These are phyloP conservation scores for Stegophylla sp. DNA, from an alignment of 2,888 invertebrate genomes.

Conservation along the genomic window DNA sequence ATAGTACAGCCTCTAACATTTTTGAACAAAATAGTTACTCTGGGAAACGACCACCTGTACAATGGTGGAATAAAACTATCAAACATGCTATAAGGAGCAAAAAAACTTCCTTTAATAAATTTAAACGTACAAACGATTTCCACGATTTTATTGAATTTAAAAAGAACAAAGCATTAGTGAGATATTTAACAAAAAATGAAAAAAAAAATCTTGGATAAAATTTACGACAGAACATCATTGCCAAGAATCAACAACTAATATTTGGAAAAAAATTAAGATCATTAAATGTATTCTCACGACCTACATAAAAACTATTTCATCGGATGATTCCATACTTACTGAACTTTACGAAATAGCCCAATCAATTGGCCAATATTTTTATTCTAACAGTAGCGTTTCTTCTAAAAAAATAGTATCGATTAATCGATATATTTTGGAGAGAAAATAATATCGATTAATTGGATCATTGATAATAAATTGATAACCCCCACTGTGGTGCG, in stretches of 20 bases:
- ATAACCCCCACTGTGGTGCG: no score
- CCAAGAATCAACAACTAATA: neutral
- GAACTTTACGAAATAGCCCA: no score
- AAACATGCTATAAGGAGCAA: neutral
- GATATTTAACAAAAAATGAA: constrained; percentile 18
- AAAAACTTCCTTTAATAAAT: constrained; percentile 4
- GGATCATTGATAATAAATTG: no score
- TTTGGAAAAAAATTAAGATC: neutral
- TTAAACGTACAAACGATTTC: neutral
- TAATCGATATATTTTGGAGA: no score
- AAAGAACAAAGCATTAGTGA: constrained; percentile 22
- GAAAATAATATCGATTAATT: no score
- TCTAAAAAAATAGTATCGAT: no score
- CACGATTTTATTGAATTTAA: constrained; percentile 13
- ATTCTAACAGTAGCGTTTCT: no score
- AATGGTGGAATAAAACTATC: constrained; percentile 7
- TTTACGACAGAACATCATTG: neutral
- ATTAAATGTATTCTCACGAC: neutral
- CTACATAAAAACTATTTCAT: no score
- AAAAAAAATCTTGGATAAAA: constrained; percentile 6
- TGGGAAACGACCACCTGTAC: neutral
- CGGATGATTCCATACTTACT: no score
- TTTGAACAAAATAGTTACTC: neutral
- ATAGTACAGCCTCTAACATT: no score
- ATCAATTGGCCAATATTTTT: no score